These are phyloP conservation scores for Pollenia labialis DNA, from an alignment of 2,888 invertebrate species.

Conservation along the genomic window DNA sequence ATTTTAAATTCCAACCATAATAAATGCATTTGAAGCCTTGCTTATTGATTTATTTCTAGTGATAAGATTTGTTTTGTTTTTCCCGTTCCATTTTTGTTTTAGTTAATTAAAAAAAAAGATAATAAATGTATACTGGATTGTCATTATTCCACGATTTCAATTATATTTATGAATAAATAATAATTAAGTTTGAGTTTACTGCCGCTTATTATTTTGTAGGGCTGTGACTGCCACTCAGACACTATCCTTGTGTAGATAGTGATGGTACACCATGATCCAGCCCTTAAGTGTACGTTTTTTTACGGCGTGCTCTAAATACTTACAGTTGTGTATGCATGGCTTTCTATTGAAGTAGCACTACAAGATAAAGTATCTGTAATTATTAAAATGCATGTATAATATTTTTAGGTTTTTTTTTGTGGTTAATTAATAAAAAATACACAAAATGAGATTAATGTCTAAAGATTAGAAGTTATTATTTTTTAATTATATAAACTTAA, in stretches of 20 bases:
- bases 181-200: slow-evolving; percentile 27
- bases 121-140: neutral
- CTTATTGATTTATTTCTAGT: slow-evolving; percentile 46
- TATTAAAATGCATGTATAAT: slow-evolving; percentile 3
- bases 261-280: slow-evolving; percentile 22
- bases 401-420: slow-evolving; percentile 14
- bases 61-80: slow-evolving; percentile 43
- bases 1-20: neutral
- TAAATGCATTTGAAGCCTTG: neutral
- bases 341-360: neutral
- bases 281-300: neutral
- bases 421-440: slow-evolving; percentile 4
- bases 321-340: neutral
- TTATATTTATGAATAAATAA: slow-evolving; percentile 45
- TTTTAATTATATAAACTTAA: neutral
- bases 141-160: neutral
- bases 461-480: slow-evolving; percentile 3
- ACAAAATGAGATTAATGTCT: neutral
- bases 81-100: neutral
- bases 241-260: neutral
- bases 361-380: slow-evolving; percentile 25
- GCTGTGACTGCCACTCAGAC: neutral
- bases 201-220: neutral
- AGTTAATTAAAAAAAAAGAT: neutral
- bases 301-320: neutral